These are phyloP conservation scores for Melanotaenia trifasciata DNA, from an alignment of 2,797 vertebrate genomes.

Conservation along the genomic window DNA sequence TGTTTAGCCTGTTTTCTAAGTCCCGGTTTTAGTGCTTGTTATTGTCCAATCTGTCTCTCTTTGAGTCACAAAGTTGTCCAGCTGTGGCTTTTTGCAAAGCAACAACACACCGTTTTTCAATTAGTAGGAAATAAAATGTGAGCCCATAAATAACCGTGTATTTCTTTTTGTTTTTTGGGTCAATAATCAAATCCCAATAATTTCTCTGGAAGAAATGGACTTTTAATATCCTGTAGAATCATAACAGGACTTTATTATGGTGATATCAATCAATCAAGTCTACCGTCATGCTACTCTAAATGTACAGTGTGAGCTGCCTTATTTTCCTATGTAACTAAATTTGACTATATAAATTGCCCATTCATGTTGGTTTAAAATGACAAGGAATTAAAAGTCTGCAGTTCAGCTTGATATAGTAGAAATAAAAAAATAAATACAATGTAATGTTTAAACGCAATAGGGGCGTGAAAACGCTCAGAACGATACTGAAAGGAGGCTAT, in stretches of 20 bases:
- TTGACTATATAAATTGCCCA: conserved; percentile 5
- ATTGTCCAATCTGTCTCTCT: conserved; percentile 24
- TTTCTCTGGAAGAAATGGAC: conserved; percentile 13
- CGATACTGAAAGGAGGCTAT: conserved; percentile 44
- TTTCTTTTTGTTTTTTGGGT: conserved; percentile 15
- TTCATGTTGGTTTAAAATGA: conserved; percentile 6
- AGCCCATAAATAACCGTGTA: conserved; percentile 3
- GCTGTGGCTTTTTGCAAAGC: not conserved
- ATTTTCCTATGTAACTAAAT: conserved; percentile 5
- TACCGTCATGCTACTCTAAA: not conserved
- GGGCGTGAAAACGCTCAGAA: conserved; percentile 35
- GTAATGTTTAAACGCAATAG: conserved; percentile 43
- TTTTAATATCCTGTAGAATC: conserved; percentile 5
- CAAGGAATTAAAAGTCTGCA: conserved; percentile 20
- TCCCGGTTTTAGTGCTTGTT: conserved; percentile 35
- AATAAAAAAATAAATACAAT: conserved; percentile 35
- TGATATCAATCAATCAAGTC: conserved; percentile 2
- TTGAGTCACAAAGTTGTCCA: conserved; percentile 17
- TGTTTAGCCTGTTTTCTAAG: conserved; percentile 36
- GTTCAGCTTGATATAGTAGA: conserved; percentile 38
- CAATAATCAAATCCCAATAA: conserved; percentile 25
- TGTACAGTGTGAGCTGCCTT: not conserved
- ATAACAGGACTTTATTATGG: conserved; percentile 5
- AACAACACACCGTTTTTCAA: conserved; percentile 1
- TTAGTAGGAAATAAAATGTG: conserved; percentile 27